Percentiles rank a stretch among this genome's conserved stretches.
Conservation (phyloP, 2,113 vertebrate species). For the Hystrix cristata region DNA sequence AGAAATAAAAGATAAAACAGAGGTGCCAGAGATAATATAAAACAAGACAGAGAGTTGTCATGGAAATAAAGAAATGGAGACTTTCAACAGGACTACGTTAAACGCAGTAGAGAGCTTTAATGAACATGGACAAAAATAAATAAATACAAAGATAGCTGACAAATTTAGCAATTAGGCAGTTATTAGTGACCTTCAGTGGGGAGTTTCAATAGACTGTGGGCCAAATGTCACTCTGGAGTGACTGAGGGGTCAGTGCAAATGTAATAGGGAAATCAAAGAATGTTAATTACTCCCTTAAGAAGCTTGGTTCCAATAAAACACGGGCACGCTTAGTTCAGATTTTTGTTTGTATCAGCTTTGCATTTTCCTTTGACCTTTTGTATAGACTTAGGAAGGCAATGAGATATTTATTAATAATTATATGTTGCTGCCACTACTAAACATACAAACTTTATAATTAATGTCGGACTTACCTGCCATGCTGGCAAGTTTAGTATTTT, state of each 20-base stretch:
- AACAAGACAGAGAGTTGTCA: conserved; percentile 9
- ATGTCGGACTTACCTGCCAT: background rate
- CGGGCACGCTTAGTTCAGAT: background rate
- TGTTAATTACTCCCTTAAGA: background rate
- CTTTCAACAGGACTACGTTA: background rate
- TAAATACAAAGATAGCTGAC: background rate
- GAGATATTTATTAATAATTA: conserved; percentile 29
- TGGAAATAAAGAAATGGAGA: background rate
- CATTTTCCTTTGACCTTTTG: background rate
- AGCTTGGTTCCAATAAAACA: background rate
- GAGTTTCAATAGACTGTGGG: background rate
- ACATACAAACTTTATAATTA: conserved; percentile 18
- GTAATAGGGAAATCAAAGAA: background rate
- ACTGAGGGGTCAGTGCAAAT: background rate
- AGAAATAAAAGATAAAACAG: background rate
- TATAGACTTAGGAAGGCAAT: background rate
- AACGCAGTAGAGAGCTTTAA: background rate
- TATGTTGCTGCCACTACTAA: background rate
- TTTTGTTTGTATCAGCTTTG: background rate
- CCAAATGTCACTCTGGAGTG: background rate
- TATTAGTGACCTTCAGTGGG: background rate
- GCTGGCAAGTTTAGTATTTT: background rate
- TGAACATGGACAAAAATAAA: background rate
- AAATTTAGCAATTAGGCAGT: conserved; percentile 8
- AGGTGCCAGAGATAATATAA: background rate